A percentile compares a stretch with the other conserved stretches of the same genome.
Conservation (phyloP, 2,113 vertebrate species). For the Pteropus alecto region DNA sequence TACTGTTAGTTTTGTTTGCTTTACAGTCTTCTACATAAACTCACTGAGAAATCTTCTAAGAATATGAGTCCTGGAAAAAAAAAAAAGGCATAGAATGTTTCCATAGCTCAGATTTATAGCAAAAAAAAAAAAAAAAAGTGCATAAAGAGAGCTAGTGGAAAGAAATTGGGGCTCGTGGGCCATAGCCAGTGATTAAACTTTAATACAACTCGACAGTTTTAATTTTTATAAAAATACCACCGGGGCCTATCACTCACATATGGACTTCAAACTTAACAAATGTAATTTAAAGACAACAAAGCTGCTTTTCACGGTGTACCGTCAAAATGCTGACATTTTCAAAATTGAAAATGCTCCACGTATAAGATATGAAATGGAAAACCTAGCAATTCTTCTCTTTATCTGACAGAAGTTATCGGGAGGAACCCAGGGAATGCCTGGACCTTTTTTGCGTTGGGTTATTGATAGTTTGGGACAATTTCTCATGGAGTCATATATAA, state of each 20-base stretch:
- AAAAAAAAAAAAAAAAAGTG: not conserved
- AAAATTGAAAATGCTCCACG: constrained; percentile 49
- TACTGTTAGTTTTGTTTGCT: not conserved
- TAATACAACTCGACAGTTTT: constrained; percentile 62
- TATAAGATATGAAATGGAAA: constrained; percentile 29
- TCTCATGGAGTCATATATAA: not conserved
- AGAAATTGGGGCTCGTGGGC: not conserved
- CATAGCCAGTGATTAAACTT: not conserved
- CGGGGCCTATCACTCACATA: constrained; percentile 47
- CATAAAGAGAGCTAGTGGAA: not conserved
- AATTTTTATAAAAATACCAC: constrained; percentile 68
- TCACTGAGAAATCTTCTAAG: not conserved
- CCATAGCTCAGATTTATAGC: not conserved
- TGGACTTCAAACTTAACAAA: constrained; percentile 62
- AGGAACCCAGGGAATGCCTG: not conserved
- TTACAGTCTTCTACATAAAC: not conserved
- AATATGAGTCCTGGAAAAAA: not conserved
- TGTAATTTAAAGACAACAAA: constrained; percentile 66
- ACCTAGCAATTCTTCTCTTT: constrained; percentile 1
- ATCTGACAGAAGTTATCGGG: constrained; percentile 39
- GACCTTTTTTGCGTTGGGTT: not conserved
- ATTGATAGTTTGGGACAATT: not conserved
- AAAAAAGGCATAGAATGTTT: not conserved
- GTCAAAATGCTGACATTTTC: constrained; percentile 54
- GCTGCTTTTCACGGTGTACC: constrained; percentile 49